Percentiles rank a stretch among this genome's conserved stretches.
Conservation (phyloP, 2,113 vertebrate genomes). For the Corythornis madagascariensis region DNA sequence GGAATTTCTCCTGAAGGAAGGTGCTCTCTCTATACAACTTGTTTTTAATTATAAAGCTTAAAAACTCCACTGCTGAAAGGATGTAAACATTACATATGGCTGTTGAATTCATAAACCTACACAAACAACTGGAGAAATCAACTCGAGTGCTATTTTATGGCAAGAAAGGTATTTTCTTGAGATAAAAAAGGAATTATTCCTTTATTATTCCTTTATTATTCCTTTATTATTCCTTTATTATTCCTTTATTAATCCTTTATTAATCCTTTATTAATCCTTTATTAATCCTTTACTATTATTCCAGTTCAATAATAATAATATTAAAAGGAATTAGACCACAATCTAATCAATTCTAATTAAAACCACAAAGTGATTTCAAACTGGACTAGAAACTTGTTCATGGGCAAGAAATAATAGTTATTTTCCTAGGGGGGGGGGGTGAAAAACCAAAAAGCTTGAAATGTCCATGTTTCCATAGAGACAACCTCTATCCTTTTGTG, state of each 20-base stretch:
- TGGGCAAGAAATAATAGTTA: slow-evolving; percentile 25
- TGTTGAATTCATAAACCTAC: background rate
- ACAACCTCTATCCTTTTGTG: slow-evolving; percentile 66
- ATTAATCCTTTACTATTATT: too few relatives aligned
- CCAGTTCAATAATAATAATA: background rate
- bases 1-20: background rate
- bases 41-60: background rate
- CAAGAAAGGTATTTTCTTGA: background rate
- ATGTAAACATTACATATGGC: background rate
- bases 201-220: too few relatives aligned
- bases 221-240: too few relatives aligned
- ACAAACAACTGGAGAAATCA: background rate
- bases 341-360: background rate
- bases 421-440: background rate
- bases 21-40: background rate
- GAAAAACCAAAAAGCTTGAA: background rate
- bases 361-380: background rate
- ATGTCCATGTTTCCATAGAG: slow-evolving; percentile 74
- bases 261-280: too few relatives aligned
- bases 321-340: background rate
- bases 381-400: slow-evolving; percentile 12
- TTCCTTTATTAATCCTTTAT: too few relatives aligned
- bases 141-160: background rate
- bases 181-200: background rate
- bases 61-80: background rate